These are phyloP conservation scores for Ursus arctos DNA, from an alignment of 2,113 vertebrate genomes.

Conservation along the genomic window DNA sequence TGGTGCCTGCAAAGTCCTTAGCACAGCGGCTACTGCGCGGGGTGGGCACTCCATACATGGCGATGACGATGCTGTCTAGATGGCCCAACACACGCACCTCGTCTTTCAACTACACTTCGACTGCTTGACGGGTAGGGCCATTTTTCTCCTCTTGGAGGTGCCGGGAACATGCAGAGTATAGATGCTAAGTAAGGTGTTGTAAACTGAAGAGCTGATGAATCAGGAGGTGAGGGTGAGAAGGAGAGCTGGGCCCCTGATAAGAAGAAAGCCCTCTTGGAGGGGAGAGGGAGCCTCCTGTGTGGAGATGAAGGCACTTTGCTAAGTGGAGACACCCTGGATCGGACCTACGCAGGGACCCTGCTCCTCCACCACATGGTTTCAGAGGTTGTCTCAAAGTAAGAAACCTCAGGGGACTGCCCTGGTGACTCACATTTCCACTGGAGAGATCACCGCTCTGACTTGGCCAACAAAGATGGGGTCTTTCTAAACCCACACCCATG, in stretches of 20 bases:
- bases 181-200: not conserved
- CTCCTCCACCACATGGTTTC: not conserved
- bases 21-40: not conserved
- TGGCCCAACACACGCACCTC: not conserved
- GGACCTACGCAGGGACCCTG: not conserved
- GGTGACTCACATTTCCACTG: not conserved
- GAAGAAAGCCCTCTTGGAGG: not conserved
- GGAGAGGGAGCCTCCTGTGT: not conserved
- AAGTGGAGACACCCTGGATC: not conserved
- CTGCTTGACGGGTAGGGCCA: not conserved
- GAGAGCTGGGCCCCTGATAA: not conserved
- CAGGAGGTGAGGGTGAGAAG: not conserved
- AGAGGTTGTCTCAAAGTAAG: not conserved
- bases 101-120: not conserved
- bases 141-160: not conserved
- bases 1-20: not conserved
- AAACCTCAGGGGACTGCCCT: not conserved
- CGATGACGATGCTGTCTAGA: not conserved
- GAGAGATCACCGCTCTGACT: not conserved
- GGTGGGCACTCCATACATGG: not conserved
- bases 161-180: not conserved
- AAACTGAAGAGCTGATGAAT: not conserved
- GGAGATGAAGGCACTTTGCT: not conserved
- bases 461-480: not conserved
- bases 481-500: not conserved